Conservation (phyloP, 1,140 invertebrate genomes). For the Tetraneura akinire region DNA sequence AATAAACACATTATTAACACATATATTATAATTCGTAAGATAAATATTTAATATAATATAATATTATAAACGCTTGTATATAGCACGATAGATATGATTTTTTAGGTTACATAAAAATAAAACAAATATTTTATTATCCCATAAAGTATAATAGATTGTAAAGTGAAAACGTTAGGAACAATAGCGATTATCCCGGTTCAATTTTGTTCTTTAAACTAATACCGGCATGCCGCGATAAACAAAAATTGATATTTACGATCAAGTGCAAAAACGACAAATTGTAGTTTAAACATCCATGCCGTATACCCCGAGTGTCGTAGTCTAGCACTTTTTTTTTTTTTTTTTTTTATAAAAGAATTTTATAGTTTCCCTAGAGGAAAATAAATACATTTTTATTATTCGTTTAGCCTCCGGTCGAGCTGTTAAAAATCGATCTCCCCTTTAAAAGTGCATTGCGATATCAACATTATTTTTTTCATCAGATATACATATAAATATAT, state of each 20-base stretch:
- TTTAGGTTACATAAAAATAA: too few species aligned
- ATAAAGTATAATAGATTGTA: too few species aligned
- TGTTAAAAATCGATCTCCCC: conserved; percentile 39
- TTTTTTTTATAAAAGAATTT: not conserved
- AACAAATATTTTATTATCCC: too few species aligned
- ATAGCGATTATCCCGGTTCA: not conserved
- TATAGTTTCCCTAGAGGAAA: conserved; percentile 11
- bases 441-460: not conserved
- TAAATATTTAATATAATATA: too few species aligned
- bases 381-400: not conserved
- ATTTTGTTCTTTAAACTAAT: conserved; percentile 9
- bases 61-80: too few species aligned
- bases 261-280: not conserved
- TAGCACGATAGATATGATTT: too few species aligned
- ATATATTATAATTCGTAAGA: too few species aligned
- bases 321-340: too few species aligned
- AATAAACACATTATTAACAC: too few species aligned
- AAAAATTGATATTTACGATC: conserved; percentile 25
- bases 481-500: not conserved
- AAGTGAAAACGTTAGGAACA: not conserved
- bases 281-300: not conserved
- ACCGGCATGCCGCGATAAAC: not conserved
- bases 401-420: conserved; percentile 12
- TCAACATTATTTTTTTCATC: conserved; percentile 21
- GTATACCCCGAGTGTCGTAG: too few species aligned